Conservation (phyloP, 2,113 vertebrate species). For the Litocranius walleri region DNA sequence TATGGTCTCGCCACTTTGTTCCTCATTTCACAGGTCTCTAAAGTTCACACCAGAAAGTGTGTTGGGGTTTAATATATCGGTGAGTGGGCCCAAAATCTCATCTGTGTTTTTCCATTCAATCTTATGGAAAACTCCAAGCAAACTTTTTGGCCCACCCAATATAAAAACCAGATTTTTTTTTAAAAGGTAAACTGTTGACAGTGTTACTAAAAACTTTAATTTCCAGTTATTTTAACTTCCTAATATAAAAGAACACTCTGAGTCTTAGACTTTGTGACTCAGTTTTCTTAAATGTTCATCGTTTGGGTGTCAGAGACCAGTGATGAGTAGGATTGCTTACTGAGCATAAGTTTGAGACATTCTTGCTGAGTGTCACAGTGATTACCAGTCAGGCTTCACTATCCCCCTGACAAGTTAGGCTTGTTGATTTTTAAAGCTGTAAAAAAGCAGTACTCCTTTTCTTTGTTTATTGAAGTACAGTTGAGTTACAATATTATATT, state of each 20-base stretch:
- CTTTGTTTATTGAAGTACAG: neutral
- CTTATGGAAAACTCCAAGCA: neutral
- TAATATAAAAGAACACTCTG: neutral
- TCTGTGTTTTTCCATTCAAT: neutral
- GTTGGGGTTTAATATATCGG: neutral
- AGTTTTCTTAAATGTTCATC: neutral
- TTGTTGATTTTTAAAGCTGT: neutral
- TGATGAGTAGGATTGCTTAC: neutral
- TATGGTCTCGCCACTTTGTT: neutral
- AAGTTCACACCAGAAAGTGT: neutral
- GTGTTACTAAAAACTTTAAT: neutral
- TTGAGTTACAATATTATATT: neutral
- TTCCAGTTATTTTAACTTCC: neutral
- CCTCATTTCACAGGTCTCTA: neutral
- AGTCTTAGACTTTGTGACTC: neutral
- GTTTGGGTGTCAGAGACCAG: accelerated
- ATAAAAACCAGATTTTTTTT: neutral
- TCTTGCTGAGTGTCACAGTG: accelerated
- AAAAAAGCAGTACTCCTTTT: neutral
- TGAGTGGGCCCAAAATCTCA: neutral
- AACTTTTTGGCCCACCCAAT: neutral
- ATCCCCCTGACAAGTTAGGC: neutral
- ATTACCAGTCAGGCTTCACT: accelerated
- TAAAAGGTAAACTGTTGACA: neutral
- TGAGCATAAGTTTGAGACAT: accelerated